Evolutionary conservation across 23 tunicate species (phyloP).

Genomic region (Corella eumyota): DNA sequence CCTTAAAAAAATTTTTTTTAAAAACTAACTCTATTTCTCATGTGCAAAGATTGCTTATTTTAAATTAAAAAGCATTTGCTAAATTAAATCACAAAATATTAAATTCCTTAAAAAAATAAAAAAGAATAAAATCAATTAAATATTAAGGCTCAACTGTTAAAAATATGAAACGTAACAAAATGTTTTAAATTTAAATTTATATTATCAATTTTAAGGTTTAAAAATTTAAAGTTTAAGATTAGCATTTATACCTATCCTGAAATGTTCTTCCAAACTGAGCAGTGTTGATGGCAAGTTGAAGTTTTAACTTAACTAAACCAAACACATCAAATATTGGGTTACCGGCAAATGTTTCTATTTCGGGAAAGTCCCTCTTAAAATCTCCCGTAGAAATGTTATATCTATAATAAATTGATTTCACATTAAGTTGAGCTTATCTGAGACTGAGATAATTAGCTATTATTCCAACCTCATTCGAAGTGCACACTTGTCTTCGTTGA

Average conservation of each 20-base stretch:
- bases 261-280: slow-evolving; percentile 36
- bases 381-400: slow-evolving; percentile 89
- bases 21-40: no score
- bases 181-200: no score
- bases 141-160: no score
- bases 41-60: no score
- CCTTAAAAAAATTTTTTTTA: neutral
- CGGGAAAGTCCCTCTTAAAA: slow-evolving; percentile 40
- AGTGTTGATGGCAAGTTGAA: slow-evolving; percentile 22
- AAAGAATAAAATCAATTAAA: no score
- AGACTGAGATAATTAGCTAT: slow-evolving; percentile 4
- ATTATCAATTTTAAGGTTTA: no score
- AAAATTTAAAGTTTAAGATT: no score
- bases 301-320: slow-evolving; percentile 14
- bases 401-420: slow-evolving; percentile 18
- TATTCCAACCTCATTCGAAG: slow-evolving; percentile 65
- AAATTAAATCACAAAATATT: no score
- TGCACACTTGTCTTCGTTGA: slow-evolving; percentile 38
- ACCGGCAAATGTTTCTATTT: slow-evolving; percentile 1
- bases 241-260: slow-evolving; percentile 29
- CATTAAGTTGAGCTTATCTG: slow-evolving; percentile 10
- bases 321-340: slow-evolving; percentile 61
- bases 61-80: no score
- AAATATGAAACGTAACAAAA: no score
- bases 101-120: no score